Percentiles rank a stretch among this genome's conserved stretches.
These are phyloP conservation scores for Hypotaenidia philippensis DNA, from an alignment of 2,797 vertebrate species.

Conservation along the genomic window DNA sequence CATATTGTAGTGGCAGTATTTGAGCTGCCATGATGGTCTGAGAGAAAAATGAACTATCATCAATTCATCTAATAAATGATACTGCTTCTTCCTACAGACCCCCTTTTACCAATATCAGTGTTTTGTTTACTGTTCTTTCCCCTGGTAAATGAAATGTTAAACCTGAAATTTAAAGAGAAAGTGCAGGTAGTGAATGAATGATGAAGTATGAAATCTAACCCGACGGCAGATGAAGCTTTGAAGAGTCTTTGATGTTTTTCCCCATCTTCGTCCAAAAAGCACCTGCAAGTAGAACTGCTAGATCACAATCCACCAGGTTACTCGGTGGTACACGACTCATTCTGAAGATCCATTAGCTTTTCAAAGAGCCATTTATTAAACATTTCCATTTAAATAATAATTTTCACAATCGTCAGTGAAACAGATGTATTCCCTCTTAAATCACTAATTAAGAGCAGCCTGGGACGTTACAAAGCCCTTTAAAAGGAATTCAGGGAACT, in stretches of 20 bases:
- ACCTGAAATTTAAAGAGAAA: not conserved
- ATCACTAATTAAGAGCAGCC: slow-evolving; percentile 68
- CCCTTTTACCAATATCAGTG: not conserved
- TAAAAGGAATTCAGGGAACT: slow-evolving; percentile 59
- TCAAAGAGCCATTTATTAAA: slow-evolving; percentile 53
- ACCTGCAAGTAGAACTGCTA: not conserved
- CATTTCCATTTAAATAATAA: slow-evolving; percentile 63
- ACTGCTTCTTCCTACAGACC: not conserved
- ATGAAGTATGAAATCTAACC: not conserved
- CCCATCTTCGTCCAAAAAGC: not conserved
- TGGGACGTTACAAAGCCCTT: slow-evolving; percentile 56
- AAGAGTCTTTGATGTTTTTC: not conserved
- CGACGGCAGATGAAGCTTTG: not conserved
- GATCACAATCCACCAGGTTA: not conserved
- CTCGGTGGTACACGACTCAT: not conserved
- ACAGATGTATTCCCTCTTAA: slow-evolving; percentile 59
- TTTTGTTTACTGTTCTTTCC: not conserved
- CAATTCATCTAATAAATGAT: not conserved
- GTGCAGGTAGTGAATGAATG: not conserved
- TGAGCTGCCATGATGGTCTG: not conserved
- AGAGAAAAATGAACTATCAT: not conserved
- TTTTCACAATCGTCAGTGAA: slow-evolving; percentile 59
- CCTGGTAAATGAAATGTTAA: not conserved
- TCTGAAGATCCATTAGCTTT: slow-evolving; percentile 36
- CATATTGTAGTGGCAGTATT: not conserved